Evolutionary conservation across 2,113 vertebrate genomes (phyloP).

Genomic region (Ondatra zibethicus): DNA sequence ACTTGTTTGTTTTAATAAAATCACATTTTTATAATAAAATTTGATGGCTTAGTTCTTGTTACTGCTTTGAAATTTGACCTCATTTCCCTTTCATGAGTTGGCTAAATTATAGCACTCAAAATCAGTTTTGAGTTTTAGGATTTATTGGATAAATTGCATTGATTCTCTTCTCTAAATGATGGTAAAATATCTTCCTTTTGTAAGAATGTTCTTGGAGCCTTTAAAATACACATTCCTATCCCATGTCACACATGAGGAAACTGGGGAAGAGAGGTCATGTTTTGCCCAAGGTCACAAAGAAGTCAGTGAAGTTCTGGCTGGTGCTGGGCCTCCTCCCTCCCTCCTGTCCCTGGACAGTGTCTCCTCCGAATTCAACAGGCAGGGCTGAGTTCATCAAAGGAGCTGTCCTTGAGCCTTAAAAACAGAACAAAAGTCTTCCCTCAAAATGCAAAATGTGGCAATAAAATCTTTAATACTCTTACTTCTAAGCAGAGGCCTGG

Average conservation of each 20-base stretch:
- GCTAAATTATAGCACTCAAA: not conserved
- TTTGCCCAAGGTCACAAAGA: not conserved
- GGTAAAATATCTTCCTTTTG: not conserved
- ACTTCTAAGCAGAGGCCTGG: not conserved
- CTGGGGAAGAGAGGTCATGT: not conserved
- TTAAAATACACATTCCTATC: not conserved
- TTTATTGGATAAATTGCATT: not conserved
- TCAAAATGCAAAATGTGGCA: not conserved
- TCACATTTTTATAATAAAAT: conserved; percentile 25
- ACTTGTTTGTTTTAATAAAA: conserved; percentile 24
- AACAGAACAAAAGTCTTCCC: not conserved
- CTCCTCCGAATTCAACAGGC: not conserved
- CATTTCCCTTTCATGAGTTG: conserved; percentile 3
- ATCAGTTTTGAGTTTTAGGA: not conserved
- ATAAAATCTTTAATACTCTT: not conserved
- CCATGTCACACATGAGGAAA: not conserved
- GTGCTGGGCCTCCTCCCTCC: not conserved
- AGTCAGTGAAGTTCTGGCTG: no score
- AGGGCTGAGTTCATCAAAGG: not conserved
- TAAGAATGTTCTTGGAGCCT: not conserved
- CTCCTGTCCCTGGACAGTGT: not conserved
- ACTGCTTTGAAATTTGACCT: conserved; percentile 30
- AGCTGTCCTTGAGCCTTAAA: not conserved
- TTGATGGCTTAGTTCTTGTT: conserved; percentile 32
- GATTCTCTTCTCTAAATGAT: not conserved